These are phyloP conservation scores for Notiomystis cincta DNA, from an alignment of 2,113 vertebrate genomes.

Conservation along the genomic window DNA sequence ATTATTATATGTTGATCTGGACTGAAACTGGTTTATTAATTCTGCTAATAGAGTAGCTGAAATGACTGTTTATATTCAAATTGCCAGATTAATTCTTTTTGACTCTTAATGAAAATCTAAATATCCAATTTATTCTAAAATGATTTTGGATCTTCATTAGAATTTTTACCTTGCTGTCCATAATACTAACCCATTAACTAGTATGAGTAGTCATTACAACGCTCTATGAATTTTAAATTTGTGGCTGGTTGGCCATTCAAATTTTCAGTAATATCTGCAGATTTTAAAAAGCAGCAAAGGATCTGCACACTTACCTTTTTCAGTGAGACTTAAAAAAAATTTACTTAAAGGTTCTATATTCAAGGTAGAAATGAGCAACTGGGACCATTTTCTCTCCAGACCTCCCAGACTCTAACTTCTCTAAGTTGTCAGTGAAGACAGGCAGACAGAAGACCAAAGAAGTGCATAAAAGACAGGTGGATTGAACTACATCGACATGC, in stretches of 20 bases:
- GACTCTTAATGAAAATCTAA: neutral
- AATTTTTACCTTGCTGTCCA: neutral
- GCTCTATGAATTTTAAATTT: neutral
- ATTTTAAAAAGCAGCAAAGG: neutral
- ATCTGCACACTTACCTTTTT: neutral
- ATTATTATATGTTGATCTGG: neutral
- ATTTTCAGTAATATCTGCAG: neutral
- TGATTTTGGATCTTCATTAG: neutral
- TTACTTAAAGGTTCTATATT: neutral
- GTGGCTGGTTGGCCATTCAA: neutral
- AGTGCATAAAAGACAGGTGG: neutral
- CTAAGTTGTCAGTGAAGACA: neutral
- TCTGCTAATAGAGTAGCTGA: neutral
- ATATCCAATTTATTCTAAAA: neutral
- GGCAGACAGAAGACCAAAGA: neutral
- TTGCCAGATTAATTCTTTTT: neutral
- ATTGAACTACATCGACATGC: neutral
- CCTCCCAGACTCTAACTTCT: neutral
- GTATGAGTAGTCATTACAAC: neutral
- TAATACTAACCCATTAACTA: neutral
- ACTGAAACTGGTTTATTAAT: neutral
- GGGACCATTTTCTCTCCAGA: neutral
- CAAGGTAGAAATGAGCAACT: neutral
- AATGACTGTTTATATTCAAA: neutral
- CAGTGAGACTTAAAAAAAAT: neutral